A percentile compares a stretch with the other conserved stretches of the same genome.
Evolutionary conservation across 2,113 vertebrate genomes (phyloP).

Genomic region (Melanotaenia duboulayi): DNA sequence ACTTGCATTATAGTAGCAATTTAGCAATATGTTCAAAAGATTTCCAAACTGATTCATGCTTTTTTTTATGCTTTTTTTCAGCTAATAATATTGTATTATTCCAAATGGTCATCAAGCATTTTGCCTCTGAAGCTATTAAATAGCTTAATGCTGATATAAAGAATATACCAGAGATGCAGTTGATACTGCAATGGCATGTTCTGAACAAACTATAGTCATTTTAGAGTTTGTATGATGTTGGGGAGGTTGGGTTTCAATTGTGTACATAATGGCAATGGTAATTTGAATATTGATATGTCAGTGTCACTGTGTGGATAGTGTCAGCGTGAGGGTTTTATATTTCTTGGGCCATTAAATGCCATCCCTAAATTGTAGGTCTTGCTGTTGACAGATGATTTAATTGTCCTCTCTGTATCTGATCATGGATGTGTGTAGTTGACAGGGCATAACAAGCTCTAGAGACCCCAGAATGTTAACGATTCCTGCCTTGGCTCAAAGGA

Average conservation of each 20-base stretch:
- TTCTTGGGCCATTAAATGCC: constrained; percentile 61
- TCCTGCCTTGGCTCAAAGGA: constrained; percentile 69
- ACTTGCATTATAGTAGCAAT: constrained; percentile 61
- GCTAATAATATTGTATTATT: constrained; percentile 52
- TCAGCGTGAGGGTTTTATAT: constrained; percentile 48
- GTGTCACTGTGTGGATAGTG: constrained; percentile 49
- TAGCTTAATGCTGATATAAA: constrained; percentile 61
- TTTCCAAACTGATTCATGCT: constrained; percentile 44
- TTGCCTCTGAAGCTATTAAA: constrained; percentile 72
- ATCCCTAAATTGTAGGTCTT: constrained; percentile 56
- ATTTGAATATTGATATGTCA: constrained; percentile 62
- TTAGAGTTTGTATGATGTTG: constrained; percentile 45
- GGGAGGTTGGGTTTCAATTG: constrained; percentile 49
- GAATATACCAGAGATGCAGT: constrained; percentile 51
- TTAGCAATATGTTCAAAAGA: constrained; percentile 70
- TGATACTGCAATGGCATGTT: constrained; percentile 58
- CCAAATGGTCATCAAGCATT: constrained; percentile 59
- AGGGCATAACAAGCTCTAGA: constrained; percentile 49
- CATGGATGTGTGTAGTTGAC: constrained; percentile 57
- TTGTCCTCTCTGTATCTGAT: constrained; percentile 67
- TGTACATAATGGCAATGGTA: constrained; percentile 71
- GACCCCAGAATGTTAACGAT: constrained; percentile 77
- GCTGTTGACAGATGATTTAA: constrained; percentile 65
- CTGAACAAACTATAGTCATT: constrained; percentile 45
- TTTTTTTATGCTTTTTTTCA: constrained; percentile 51